Evolutionary conservation across 2,797 vertebrate species (phyloP).

Genomic region (Hippocampus kuda): DNA sequence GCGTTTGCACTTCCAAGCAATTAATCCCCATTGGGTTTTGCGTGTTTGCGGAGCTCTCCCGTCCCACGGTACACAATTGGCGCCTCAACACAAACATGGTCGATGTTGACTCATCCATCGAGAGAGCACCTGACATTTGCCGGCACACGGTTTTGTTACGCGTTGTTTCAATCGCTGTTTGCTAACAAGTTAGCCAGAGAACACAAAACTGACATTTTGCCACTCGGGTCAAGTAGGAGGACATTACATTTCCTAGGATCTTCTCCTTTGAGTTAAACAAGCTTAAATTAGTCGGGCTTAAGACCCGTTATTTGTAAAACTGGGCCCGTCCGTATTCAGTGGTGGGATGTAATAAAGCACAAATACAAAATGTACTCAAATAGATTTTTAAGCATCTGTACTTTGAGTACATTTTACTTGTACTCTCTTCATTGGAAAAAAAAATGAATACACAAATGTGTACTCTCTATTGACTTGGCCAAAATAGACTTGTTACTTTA

Average conservation of each 20-base stretch:
- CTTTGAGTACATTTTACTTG: too few species aligned
- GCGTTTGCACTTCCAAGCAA: constrained; percentile 2
- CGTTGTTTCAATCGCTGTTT: neutral
- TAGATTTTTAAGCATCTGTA: too few species aligned
- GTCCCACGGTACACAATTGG: neutral
- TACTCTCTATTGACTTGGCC: too few species aligned
- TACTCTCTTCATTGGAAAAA: too few species aligned
- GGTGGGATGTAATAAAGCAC: too few species aligned
- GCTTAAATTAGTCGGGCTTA: too few species aligned
- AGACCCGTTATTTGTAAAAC: too few species aligned
- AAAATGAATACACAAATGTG: too few species aligned
- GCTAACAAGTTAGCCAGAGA: neutral
- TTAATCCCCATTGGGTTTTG: constrained; percentile 3
- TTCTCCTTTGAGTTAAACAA: neutral
- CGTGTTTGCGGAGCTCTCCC: neutral
- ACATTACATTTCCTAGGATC: neutral
- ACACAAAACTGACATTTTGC: constrained; percentile 1
- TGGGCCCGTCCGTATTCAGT: too few species aligned
- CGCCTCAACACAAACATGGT: constrained; percentile 1
- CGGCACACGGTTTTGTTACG: neutral
- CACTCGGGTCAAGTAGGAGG: neutral
- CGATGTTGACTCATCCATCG: neutral
- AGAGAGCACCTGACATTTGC: constrained; percentile 2
- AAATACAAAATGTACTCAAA: too few species aligned
- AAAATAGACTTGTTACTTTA: too few species aligned